Evolutionary conservation across 1,140 invertebrate species (phyloP).

Genomic region (Bemisia tabaci): DNA sequence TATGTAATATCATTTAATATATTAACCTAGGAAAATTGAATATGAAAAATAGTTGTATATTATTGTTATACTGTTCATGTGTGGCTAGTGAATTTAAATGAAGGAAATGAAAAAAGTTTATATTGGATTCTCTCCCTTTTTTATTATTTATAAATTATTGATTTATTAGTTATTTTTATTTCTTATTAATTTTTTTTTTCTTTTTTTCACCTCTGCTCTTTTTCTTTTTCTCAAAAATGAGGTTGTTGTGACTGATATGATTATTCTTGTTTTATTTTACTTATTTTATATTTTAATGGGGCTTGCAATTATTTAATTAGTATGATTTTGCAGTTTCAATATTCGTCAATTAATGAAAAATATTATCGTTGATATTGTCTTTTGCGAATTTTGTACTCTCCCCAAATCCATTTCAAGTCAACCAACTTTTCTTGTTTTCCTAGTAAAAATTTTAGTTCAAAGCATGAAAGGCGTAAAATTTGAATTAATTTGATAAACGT

Average conservation of each 20-base stretch:
- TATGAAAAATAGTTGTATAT: not conserved
- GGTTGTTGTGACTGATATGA: not conserved
- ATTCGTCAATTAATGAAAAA: not conserved
- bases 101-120: not conserved
- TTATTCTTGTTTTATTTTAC: not conserved
- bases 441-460: too few species aligned
- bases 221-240: not conserved
- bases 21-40: not conserved
- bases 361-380: not conserved
- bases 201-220: not conserved
- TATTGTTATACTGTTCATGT: not conserved
- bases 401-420: too few species aligned
- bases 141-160: not conserved
- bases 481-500: too few species aligned
- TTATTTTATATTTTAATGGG: not conserved
- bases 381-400: not conserved
- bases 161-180: slow-evolving; percentile 1
- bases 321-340: not conserved
- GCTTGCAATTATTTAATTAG: not conserved
- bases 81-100: not conserved
- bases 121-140: not conserved
- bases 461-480: too few species aligned
- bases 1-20: not conserved
- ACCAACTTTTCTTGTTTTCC: too few species aligned
- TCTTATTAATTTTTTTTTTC: not conserved